Conservation (phyloP, 2,797 vertebrate species). For the Enteromius anoplus region DNA sequence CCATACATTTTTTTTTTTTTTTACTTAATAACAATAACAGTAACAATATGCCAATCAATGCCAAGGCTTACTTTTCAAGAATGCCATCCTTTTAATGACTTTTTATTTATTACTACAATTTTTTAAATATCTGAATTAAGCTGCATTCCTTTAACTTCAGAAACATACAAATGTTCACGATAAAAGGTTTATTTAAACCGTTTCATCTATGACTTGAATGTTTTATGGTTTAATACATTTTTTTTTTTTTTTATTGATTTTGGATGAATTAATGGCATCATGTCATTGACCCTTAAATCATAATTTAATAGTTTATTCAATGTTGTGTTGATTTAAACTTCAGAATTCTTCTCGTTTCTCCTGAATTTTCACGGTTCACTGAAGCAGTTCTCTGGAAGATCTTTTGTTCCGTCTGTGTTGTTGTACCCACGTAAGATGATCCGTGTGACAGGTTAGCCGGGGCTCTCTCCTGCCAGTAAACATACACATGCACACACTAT, state of each 20-base stretch:
- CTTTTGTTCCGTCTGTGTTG: constrained; percentile 17
- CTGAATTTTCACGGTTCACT: constrained; percentile 7
- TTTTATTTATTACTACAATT: background rate
- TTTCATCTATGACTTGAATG: background rate
- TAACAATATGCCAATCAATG: background rate
- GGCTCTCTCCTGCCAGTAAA: constrained; percentile 41
- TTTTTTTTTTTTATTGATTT: background rate
- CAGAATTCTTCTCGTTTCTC: background rate
- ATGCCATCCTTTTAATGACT: too few relatives aligned
- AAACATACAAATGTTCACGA: background rate
- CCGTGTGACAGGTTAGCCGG: constrained; percentile 39
- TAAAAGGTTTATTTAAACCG: background rate
- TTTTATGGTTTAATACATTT: background rate
- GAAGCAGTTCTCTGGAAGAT: constrained; percentile 38
- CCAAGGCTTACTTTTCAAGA: background rate
- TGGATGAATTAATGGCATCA: background rate
- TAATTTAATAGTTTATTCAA: background rate
- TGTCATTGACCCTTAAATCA: background rate
- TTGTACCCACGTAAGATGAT: constrained; percentile 29
- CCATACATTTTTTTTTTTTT: background rate
- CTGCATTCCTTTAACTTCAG: background rate
- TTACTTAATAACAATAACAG: background rate
- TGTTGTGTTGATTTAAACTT: background rate
- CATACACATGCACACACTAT: constrained; percentile 55
- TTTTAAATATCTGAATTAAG: background rate